These are phyloP conservation scores for Drosophila busckii DNA, from an alignment of 1,140 invertebrate genomes.

Conservation along the genomic window DNA sequence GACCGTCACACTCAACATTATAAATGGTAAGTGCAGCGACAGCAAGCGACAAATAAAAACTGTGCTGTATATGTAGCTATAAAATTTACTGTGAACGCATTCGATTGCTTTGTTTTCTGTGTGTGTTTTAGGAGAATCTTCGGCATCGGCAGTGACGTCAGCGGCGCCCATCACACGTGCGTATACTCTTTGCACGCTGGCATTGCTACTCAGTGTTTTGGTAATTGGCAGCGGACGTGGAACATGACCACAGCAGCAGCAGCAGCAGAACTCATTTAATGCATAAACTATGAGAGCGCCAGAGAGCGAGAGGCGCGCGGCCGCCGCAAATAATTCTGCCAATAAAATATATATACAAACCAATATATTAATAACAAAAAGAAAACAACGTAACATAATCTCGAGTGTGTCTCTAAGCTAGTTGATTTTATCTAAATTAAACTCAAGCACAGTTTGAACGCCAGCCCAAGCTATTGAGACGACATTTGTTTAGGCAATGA, in stretches of 20 bases:
- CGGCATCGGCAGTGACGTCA: slow-evolving; percentile 76
- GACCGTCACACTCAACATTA: slow-evolving; percentile 78
- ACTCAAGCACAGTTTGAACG: slow-evolving; percentile 6
- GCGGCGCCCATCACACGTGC: slow-evolving; percentile 68
- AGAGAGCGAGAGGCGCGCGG: slow-evolving; percentile 1
- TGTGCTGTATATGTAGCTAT: too few species aligned
- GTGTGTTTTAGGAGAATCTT: slow-evolving; percentile 65
- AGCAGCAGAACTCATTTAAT: slow-evolving; percentile 23
- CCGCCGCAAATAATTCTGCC: slow-evolving; percentile 32
- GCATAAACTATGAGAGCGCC: background rate
- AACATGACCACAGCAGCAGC: slow-evolving; percentile 54
- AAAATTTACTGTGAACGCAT: background rate
- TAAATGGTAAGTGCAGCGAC: slow-evolving; percentile 72
- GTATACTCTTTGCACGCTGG: slow-evolving; percentile 65
- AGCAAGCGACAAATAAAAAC: too few species aligned
- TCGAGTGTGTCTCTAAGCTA: slow-evolving; percentile 64
- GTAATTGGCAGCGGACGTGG: slow-evolving; percentile 59
- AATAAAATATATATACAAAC: slow-evolving; percentile 33
- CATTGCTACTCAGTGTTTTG: slow-evolving; percentile 60
- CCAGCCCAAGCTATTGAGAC: too few species aligned
- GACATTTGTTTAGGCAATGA: too few species aligned
- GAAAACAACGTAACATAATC: slow-evolving; percentile 36
- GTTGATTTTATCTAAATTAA: slow-evolving; percentile 59
- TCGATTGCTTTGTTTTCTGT: background rate
- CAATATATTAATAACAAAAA: background rate